Evolutionary conservation across 1,140 invertebrate species (phyloP), one percentile per base, ranked within the genome.

Genomic region (Drosophila ambigua): DNA sequence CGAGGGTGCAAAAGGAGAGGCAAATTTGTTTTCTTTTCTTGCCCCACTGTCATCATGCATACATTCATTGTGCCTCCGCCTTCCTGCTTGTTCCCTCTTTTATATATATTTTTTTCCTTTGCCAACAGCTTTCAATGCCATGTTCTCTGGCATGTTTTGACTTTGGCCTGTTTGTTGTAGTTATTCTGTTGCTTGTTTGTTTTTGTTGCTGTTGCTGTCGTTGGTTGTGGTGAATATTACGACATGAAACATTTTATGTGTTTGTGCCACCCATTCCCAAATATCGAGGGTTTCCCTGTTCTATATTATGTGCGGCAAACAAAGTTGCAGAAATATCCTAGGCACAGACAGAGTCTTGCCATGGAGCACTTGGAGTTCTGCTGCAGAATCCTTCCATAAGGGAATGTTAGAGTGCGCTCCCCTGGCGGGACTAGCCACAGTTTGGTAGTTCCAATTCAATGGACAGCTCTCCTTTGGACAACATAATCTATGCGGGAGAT

Each of bases 231-330:
- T 78, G 77, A 67, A 82, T 87, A 81, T 82, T 75, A 76, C 60
- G 82, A 78, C 74, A 87, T 81, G 82, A 81, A 51, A 75, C 74
- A 85, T 71, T 87, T 75, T 74, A 74, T 74, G 61, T 79, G 80
- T 58, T 54, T 24, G 52, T 64, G 49, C 50, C 4, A 23, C 9
- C 39, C 45, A 15, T 0, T 1, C n/a, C 5, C 28, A 39, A 59
- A 16, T 39, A 49, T 44, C 49, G 62, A 15, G 43, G 9, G 16
- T 26, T 9, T 9, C 20, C 20, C 2, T 13, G 8, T 5, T 2
- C 52, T 5, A 16, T 16, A 59, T 35, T 31, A 16, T 16, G 16
- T 7, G 26, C 5, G 20, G 20, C 41, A 48, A 39, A 64, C 46
- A 48, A 62, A 62, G 53, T 44, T 28, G 6, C 26, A 28, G 26